These are phyloP conservation scores for Scaptomyza caliginosa DNA, from an alignment of 2,888 invertebrate species.

Conservation along the genomic window DNA sequence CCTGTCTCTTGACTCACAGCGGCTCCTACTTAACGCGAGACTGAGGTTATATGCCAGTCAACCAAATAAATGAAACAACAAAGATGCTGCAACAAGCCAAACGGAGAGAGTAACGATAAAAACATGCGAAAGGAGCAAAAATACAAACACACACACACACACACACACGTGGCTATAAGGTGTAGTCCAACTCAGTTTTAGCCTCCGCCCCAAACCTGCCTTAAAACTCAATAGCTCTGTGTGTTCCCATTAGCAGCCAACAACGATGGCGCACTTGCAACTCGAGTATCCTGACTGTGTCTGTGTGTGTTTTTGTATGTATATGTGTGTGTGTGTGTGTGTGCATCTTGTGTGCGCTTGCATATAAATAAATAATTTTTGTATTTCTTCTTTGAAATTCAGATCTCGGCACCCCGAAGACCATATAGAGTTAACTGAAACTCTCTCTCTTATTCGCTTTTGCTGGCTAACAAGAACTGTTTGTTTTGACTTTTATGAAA, in stretches of 20 bases:
- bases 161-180: conserved; percentile 53
- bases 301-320: conserved; percentile 1
- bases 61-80: conserved; percentile 79
- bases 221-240: conserved; percentile 29
- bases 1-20: conserved; percentile 3
- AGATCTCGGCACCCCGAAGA: conserved; percentile 10
- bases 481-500: conserved; percentile 44
- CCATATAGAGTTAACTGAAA: conserved; percentile 4
- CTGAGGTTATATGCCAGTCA: conserved; percentile 79
- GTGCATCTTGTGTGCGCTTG: conserved; percentile 31
- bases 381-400: conserved; percentile 57
- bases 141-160: conserved; percentile 32
- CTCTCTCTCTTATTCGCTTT: conserved; percentile 4
- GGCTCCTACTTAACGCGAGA: conserved; percentile 65
- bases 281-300: conserved; percentile 46
- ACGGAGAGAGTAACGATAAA: conserved; percentile 4
- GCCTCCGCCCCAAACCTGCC: conserved; percentile 2
- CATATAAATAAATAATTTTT: conserved; percentile 70
- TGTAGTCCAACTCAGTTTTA: conserved; percentile 28
- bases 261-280: conserved; percentile 31
- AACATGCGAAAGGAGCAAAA: conserved; percentile 9
- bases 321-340: conserved; percentile 1
- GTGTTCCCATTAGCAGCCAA: conserved; percentile 59
- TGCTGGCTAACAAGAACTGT: conserved; percentile 17
- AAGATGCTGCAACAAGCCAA: conserved; percentile 44